Percentiles rank a stretch among this genome's conserved stretches.
phyloP scores from a whole-genome alignment of 2,797 vertebrate genomes.

The Chaetophractus vellerosus region DNA sequence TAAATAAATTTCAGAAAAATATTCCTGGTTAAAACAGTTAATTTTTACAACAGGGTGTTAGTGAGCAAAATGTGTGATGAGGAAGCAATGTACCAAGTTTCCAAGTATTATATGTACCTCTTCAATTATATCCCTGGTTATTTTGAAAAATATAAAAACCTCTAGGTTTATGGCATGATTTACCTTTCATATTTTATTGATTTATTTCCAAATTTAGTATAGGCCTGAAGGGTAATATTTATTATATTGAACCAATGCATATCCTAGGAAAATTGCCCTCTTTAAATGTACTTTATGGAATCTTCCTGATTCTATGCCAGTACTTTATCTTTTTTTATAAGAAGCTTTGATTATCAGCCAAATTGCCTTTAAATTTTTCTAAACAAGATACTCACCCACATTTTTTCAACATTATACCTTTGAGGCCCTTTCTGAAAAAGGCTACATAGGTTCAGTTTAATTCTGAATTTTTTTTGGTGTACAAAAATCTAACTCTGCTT shows the following conservation, averaged over 20 bases:
- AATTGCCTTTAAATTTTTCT: neutral
- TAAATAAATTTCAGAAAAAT: neutral
- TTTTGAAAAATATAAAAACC: neutral
- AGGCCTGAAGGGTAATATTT: too few species aligned
- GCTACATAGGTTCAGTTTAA: neutral
- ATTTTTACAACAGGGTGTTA: neutral
- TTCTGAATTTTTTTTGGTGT: neutral
- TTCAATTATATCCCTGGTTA: neutral
- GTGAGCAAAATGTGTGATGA: neutral
- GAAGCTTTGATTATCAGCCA: too few species aligned
- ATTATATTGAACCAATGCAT: too few species aligned
- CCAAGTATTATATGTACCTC: neutral
- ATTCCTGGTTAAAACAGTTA: neutral
- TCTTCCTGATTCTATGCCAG: too few species aligned
- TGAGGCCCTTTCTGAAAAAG: neutral
- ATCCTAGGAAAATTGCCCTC: too few species aligned
- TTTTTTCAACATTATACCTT: neutral
- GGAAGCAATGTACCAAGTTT: neutral
- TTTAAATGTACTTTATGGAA: too few species aligned
- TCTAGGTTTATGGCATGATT: too few species aligned
- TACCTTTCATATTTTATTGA: too few species aligned
- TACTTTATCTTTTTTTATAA: too few species aligned
- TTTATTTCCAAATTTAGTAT: too few species aligned
- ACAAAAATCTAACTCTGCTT: slow-evolving; percentile 16
- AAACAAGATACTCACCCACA: neutral